Evolutionary conservation across 2,888 invertebrate genomes (phyloP).

Genomic region (Rhagonycha fulva): DNA sequence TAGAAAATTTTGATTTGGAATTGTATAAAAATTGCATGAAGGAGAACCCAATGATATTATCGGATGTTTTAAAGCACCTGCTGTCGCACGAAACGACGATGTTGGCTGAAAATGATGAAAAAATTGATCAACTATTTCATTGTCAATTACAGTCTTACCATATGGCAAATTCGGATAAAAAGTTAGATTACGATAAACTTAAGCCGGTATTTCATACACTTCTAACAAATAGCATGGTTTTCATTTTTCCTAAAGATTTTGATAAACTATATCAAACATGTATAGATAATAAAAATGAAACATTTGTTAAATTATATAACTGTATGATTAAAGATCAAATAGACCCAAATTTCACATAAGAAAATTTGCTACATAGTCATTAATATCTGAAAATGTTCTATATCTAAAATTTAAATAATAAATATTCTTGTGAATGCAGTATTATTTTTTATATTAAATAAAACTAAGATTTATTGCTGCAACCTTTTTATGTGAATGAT

Average conservation of each 20-base stretch:
- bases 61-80: too few relatives aligned
- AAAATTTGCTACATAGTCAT: too few relatives aligned
- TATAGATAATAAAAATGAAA: neutral
- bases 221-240: neutral
- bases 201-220: neutral
- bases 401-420: too few relatives aligned
- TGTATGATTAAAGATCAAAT: neutral
- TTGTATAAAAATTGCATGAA: neutral
- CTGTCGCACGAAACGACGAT: too few relatives aligned
- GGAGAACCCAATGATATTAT: too few relatives aligned
- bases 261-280: neutral
- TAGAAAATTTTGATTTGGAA: neutral
- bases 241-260: neutral
- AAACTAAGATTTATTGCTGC: too few relatives aligned
- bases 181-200: neutral
- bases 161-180: neutral
- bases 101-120: neutral
- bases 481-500: too few relatives aligned
- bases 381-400: neutral
- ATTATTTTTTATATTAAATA: too few relatives aligned
- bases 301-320: neutral
- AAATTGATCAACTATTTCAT: neutral
- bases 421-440: too few relatives aligned
- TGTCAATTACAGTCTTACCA: neutral
- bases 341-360: too few relatives aligned